Conservation (phyloP, 2,797 vertebrate species). For the Gastrophryne carolinensis region DNA sequence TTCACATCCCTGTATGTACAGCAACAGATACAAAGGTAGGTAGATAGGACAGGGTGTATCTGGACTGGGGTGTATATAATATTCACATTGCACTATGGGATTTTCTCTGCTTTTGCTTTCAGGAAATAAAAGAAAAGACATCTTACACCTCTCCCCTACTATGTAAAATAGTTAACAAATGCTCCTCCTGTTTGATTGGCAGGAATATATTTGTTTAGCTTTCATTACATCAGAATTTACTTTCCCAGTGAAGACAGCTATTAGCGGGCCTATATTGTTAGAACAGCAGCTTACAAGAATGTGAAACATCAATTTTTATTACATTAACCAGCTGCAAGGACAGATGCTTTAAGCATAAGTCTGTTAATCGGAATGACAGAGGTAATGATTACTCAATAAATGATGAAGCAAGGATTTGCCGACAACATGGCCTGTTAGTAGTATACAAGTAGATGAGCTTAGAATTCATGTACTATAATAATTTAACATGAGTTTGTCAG, state of each 20-base stretch:
- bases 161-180: background rate
- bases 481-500: background rate
- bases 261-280: background rate
- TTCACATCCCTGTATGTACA: too few relatives aligned
- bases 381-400: conserved; percentile 23
- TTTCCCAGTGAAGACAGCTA: background rate
- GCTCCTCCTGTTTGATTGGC: conserved; percentile 6
- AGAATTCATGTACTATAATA: background rate
- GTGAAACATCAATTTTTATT: conserved; percentile 41
- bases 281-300: background rate
- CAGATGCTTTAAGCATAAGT: conserved; percentile 17
- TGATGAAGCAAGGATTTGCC: background rate
- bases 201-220: background rate
- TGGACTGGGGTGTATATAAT: too few relatives aligned
- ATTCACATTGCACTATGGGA: too few relatives aligned
- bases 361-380: conserved; percentile 27
- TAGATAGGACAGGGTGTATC: too few relatives aligned
- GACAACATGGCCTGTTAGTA: background rate
- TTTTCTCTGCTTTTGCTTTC: too few relatives aligned
- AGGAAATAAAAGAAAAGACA: too few relatives aligned
- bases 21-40: too few relatives aligned
- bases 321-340: conserved; percentile 29
- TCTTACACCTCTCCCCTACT: too few relatives aligned
- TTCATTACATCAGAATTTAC: conserved; percentile 2
- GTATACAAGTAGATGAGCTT: background rate